These are phyloP conservation scores for Patagioenas fasciata DNA, from an alignment of 2,113 vertebrate species.

Conservation along the genomic window DNA sequence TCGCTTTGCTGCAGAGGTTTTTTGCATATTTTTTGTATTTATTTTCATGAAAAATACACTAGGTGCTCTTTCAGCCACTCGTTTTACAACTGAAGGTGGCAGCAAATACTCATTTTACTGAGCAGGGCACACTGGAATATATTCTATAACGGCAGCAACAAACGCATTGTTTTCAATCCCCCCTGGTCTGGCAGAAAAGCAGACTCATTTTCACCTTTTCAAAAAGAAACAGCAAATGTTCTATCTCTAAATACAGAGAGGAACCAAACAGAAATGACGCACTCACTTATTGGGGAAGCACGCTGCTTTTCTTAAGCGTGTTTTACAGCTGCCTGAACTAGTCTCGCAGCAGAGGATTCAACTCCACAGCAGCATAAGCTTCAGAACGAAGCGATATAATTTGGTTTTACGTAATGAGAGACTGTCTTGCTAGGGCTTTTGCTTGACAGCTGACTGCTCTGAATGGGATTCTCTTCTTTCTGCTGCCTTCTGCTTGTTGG, in stretches of 20 bases:
- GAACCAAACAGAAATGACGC: neutral
- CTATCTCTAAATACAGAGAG: neutral
- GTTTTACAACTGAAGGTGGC: constrained; percentile 56
- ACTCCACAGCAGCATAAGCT: neutral
- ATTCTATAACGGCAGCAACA: neutral
- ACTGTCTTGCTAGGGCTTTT: neutral
- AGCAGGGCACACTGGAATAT: neutral
- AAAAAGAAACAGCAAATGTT: neutral
- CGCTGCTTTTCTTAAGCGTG: neutral
- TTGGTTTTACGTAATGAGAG: neutral
- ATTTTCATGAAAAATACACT: neutral
- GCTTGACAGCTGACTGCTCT: constrained; percentile 1
- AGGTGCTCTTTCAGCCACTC: neutral
- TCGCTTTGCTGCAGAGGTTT: neutral
- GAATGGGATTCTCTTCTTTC: neutral
- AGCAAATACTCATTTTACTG: constrained; percentile 2
- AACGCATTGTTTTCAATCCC: neutral
- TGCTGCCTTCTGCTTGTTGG: neutral
- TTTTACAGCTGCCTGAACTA: neutral
- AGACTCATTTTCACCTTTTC: neutral
- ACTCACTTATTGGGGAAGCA: neutral
- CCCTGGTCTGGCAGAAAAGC: neutral
- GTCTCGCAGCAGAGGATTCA: neutral
- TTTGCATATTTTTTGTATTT: neutral
- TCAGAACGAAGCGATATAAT: neutral